A percentile compares a stretch with the other conserved stretches of the same genome.
These are phyloP conservation scores for Diadophis punctatus DNA, from an alignment of 2,113 vertebrate genomes.

Conservation along the genomic window DNA sequence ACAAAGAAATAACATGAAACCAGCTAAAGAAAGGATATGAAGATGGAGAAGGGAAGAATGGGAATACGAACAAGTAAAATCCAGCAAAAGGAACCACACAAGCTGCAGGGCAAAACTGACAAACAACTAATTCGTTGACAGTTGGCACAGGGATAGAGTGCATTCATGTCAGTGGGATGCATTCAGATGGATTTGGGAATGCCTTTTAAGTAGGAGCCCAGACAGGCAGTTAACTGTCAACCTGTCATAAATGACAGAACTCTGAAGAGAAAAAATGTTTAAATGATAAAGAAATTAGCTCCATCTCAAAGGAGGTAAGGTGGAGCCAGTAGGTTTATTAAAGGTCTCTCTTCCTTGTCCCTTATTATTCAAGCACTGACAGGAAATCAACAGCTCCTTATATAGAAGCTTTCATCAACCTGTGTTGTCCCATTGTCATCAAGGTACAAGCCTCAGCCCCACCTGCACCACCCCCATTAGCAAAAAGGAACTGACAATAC, in stretches of 20 bases:
- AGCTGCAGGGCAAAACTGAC: background rate
- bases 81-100: constrained; percentile 13
- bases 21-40: background rate
- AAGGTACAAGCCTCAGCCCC: background rate
- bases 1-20: background rate
- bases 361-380: background rate
- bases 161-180: rapidly evolving
- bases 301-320: background rate
- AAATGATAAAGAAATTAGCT: background rate
- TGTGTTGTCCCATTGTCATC: background rate
- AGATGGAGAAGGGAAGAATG: background rate
- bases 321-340: background rate
- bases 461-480: background rate
- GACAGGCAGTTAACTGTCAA: background rate
- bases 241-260: background rate
- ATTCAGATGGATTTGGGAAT: rapidly evolving
- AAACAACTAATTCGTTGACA: constrained; percentile 4
- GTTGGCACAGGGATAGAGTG: background rate
- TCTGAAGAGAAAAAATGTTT: background rate
- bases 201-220: background rate
- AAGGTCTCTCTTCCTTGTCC: background rate
- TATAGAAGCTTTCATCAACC: background rate
- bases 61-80: constrained; percentile 25
- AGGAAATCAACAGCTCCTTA: background rate
- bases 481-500: background rate